A percentile compares a stretch with the other conserved stretches of the same genome.
These are phyloP conservation scores for Trematomus loennbergii DNA, from an alignment of 2,113 vertebrate genomes.

Conservation along the genomic window DNA sequence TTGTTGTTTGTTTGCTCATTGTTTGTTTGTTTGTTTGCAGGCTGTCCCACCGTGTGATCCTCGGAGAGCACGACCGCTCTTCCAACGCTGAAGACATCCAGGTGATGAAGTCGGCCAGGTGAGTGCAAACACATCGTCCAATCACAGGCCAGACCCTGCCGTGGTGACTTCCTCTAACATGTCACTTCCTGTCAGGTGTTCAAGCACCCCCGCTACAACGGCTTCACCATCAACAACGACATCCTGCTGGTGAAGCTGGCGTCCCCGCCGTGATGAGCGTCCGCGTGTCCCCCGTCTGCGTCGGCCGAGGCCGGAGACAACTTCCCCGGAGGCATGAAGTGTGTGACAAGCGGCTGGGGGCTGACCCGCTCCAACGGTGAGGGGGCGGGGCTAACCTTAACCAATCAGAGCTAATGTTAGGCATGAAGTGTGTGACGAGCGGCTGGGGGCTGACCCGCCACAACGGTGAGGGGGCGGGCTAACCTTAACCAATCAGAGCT, in stretches of 20 bases:
- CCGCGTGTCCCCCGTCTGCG: slow-evolving; percentile 84
- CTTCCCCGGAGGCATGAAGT: slow-evolving; percentile 81
- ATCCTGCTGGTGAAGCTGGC: slow-evolving; percentile 87
- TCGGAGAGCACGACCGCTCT: slow-evolving; percentile 87
- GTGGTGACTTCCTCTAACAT: background rate
- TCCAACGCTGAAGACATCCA: slow-evolving; percentile 78
- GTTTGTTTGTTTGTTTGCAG: slow-evolving; percentile 58
- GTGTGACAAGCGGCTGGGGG: slow-evolving; percentile 89
- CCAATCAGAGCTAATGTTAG: slow-evolving; percentile 31
- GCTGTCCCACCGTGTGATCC: slow-evolving; percentile 84
- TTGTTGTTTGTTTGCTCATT: no score
- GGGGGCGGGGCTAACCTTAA: background rate
- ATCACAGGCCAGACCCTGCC: no score
- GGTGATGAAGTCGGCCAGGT: slow-evolving; percentile 84
- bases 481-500: slow-evolving; percentile 1
- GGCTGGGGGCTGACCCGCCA: slow-evolving; percentile 88
- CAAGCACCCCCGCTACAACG: slow-evolving; percentile 83
- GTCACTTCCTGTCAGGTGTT: slow-evolving; percentile 78
- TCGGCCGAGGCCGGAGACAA: slow-evolving; percentile 74
- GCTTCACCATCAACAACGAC: slow-evolving; percentile 83
- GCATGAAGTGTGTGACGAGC: slow-evolving; percentile 83
- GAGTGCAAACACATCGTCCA: background rate
- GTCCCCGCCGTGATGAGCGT: slow-evolving; percentile 65
- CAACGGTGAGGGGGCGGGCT: slow-evolving; percentile 73
- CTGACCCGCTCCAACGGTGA: slow-evolving; percentile 83